Base-by-base conservation (phyloP, 37 sponge, comb jelly and placozoan genomes). In the Beroe forskalii region DNA sequence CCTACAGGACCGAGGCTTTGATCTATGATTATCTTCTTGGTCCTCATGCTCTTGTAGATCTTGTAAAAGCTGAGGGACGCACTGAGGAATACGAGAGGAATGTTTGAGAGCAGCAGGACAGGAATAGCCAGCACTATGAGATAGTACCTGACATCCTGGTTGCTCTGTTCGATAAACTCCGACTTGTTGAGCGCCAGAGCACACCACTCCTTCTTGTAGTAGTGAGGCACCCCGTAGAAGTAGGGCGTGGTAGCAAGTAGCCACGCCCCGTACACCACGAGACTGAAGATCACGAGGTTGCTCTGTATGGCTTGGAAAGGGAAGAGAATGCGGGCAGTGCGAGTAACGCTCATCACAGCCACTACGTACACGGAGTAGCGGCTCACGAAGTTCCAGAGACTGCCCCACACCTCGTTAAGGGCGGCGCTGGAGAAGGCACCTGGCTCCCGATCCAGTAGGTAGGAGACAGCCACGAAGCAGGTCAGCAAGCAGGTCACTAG, bases 121-220 rank as follows among this genome's bases (percentile, higher is more conserved):
- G 86, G 86, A 42, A 80, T 80, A 14, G 86, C 37, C 86, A 80
- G 24, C 1, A 80, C 86, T 42, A 80, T 80, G 8, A 25, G 20
- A 48, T 80, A 80, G 55, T 44, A 80, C 12, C 12, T 41, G 31
- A 43, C 55, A 25, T 44, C 86, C 14, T n/a, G 30, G 30, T 8
- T 38, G 24, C 55, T 25, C 3, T 1, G 14, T n/a, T 42, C 20
- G 24, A 80, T 37, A 27, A 80, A 43, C 55, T 80, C 30, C 9
- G 86, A 80, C 55, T 80, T 80, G 86, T 80, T 25, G 4, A 80
- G 86, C 14, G 40, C 86, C 0, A 80, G 86, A 12, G 86, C 86
- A 43, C 86, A 80, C 86, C 86, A 80, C 30, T 80, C 86, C 48
- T 39, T 42, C 86, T 80, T 80, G 86, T 80, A 80, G 55, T 80